Conservation (phyloP, 2,113 vertebrate genomes). For the Myxocyprinus asiaticus region DNA sequence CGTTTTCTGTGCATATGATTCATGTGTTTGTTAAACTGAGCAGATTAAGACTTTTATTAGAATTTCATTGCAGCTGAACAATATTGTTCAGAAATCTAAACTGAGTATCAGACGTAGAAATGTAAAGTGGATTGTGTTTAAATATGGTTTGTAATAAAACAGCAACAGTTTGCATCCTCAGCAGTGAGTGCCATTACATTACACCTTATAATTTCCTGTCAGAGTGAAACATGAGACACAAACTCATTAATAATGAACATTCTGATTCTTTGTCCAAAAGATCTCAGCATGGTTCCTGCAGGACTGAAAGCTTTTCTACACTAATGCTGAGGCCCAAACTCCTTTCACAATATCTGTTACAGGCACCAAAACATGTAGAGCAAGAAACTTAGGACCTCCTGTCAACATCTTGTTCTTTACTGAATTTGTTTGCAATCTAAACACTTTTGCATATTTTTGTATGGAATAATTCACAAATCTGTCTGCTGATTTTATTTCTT, state of each 20-base stretch:
- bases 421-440: too few relatives aligned
- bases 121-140: constrained; percentile 8
- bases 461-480: too few relatives aligned
- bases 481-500: too few relatives aligned
- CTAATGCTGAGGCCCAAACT: too few relatives aligned
- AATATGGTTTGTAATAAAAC: constrained; percentile 16
- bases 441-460: too few relatives aligned
- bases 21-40: too few relatives aligned
- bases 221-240: constrained; percentile 72
- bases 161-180: constrained; percentile 71
- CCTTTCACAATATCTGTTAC: background rate
- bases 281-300: constrained; percentile 2
- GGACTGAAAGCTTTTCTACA: background rate
- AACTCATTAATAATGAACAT: constrained; percentile 75
- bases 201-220: constrained; percentile 77
- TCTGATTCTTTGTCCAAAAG: constrained; percentile 68
- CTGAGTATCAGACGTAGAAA: background rate
- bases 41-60: background rate
- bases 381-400: too few relatives aligned
- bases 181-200: constrained; percentile 71
- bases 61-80: background rate
- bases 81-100: background rate
- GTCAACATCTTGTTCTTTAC: too few relatives aligned
- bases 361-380: too few relatives aligned
- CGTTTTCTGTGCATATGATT: too few relatives aligned